Evolutionary conservation across 2,888 invertebrate genomes (phyloP).

Genomic region (Pediacus dermestoides): DNA sequence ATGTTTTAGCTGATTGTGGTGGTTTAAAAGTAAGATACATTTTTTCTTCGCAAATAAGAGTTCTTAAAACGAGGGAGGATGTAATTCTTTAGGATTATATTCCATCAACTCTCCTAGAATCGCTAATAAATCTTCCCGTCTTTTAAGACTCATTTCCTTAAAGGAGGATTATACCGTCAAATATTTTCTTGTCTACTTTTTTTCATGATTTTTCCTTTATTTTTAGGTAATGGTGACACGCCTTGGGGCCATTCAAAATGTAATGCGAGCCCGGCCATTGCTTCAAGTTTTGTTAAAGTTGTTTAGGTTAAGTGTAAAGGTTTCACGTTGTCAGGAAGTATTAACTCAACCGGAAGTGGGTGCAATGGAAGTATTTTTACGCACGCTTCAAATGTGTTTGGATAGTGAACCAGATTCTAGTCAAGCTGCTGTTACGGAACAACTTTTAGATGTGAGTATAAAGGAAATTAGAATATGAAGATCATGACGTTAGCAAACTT

Average conservation of each 20-base stretch:
- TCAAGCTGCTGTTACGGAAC: constrained; percentile 80
- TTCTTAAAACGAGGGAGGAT: too few relatives aligned
- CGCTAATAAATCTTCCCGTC: too few relatives aligned
- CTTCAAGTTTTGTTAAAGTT: constrained; percentile 87
- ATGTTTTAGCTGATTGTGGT: constrained; percentile 76
- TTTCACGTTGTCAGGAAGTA: constrained; percentile 82
- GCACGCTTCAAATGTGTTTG: constrained; percentile 75
- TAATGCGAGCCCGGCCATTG: constrained; percentile 81
- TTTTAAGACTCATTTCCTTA: too few relatives aligned
- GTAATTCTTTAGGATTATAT: too few relatives aligned
- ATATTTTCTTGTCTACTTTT: too few relatives aligned
- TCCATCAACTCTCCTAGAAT: too few relatives aligned
- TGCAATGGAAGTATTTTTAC: constrained; percentile 78
- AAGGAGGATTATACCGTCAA: too few relatives aligned
- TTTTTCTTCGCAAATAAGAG: too few relatives aligned
- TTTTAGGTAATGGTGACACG: constrained; percentile 76
- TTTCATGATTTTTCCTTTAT: constrained; percentile 11
- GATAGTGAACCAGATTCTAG: constrained; percentile 65
- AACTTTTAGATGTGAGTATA: constrained; percentile 70
- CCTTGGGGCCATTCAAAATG: constrained; percentile 79
- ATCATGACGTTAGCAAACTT: constrained; percentile 9
- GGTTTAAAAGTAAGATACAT: constrained; percentile 58
- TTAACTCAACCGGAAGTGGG: constrained; percentile 81
- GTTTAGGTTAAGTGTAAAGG: constrained; percentile 86
- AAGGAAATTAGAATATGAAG: too few relatives aligned